A percentile compares a stretch with the other conserved stretches of the same genome.
Conservation (phyloP, 2,888 invertebrate genomes). For the Scaptomyza parva region DNA sequence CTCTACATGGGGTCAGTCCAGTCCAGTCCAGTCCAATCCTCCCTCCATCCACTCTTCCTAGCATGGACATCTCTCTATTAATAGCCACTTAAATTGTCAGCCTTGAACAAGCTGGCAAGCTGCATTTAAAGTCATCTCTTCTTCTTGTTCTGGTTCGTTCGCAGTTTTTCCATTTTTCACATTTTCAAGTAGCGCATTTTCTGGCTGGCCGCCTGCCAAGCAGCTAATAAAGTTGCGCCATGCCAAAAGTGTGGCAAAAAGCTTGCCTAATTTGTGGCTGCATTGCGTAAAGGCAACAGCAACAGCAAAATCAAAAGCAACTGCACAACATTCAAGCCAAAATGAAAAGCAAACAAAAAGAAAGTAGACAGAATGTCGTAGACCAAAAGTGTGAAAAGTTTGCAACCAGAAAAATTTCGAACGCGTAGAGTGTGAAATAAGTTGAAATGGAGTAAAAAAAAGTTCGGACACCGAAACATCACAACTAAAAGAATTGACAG, state of each 20-base stretch:
- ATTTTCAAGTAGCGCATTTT: constrained; percentile 37
- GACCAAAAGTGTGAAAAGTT: constrained; percentile 49
- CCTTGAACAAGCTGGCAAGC: constrained; percentile 17
- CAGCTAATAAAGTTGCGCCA: constrained; percentile 62
- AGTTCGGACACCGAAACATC: background rate
- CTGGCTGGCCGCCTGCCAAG: constrained; percentile 62
- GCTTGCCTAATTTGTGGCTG: constrained; percentile 68
- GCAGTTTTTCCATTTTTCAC: background rate
- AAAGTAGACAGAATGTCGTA: constrained; percentile 8
- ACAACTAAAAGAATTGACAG: constrained; percentile 28
- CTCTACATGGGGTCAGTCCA: background rate
- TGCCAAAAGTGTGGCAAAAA: constrained; percentile 45
- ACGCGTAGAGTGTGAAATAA: constrained; percentile 4
- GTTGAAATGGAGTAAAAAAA: constrained; percentile 13
- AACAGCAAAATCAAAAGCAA: constrained; percentile 10
- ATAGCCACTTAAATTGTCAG: constrained; percentile 39
- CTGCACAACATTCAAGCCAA: constrained; percentile 5
- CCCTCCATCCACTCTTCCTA: too few species aligned
- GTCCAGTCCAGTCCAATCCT: constrained; percentile 10
- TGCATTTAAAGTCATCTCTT: constrained; percentile 15
- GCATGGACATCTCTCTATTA: constrained; percentile 36
- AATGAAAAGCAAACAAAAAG: constrained; percentile 23
- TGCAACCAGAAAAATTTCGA: constrained; percentile 28
- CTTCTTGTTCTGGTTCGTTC: too few species aligned
- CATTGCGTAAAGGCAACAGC: constrained; percentile 31